phyloP scores from a whole-genome alignment of 2,797 vertebrate genomes.

The Chrosomus eos region DNA sequence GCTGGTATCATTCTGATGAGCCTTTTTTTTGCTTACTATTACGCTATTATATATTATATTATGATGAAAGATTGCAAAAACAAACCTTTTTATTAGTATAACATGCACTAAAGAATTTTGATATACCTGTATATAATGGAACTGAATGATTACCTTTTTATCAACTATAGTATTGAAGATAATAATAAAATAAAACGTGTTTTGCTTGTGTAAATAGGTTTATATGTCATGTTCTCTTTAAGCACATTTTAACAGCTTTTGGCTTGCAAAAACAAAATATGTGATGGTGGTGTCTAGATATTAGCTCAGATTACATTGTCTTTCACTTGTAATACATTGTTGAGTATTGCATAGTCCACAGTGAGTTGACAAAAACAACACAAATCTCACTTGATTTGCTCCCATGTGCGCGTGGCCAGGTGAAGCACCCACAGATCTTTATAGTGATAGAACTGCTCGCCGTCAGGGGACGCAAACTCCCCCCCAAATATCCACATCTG shows the following conservation, averaged over 20 bases:
- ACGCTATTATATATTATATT: not conserved
- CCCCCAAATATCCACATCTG: conserved; percentile 98
- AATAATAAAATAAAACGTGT: no score
- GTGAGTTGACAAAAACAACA: not conserved
- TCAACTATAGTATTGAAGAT: not conserved
- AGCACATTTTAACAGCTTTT: not conserved
- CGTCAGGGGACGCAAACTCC: conserved; percentile 92
- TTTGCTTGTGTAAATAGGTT: not conserved
- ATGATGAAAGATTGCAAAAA: not conserved
- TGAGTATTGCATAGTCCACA: not conserved
- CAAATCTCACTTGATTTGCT: conserved; percentile 90
- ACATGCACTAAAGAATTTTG: not conserved
- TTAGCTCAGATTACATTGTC: not conserved
- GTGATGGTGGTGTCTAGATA: not conserved
- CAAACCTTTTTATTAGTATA: no score
- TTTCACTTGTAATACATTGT: not conserved
- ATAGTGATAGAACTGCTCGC: conserved; percentile 98
- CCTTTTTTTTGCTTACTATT: no score
- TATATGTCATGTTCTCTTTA: not conserved
- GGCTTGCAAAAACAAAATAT: not conserved
- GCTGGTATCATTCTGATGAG: no score
- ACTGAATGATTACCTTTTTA: no score
- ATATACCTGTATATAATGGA: not conserved
- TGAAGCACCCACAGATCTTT: conserved; percentile 98
- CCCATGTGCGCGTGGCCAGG: conserved; percentile 89